These are phyloP conservation scores for Lasaia peninsularis DNA, from an alignment of 1,140 invertebrate genomes.

Conservation along the genomic window DNA sequence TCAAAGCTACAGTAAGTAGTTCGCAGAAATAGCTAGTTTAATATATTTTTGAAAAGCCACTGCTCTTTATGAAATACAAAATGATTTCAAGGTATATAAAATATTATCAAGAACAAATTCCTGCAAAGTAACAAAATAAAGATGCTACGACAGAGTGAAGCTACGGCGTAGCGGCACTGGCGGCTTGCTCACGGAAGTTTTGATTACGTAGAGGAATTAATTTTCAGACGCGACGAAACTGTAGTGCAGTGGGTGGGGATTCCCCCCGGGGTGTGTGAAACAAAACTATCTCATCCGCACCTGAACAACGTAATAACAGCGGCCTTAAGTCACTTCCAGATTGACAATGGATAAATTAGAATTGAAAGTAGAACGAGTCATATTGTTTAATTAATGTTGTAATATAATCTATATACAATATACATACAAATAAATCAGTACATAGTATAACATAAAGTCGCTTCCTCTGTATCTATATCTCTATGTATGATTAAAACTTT, in stretches of 20 bases:
- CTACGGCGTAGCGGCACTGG: constrained; percentile 36
- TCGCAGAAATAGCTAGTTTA: neutral
- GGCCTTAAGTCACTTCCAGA: constrained; percentile 47
- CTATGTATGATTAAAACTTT: too few species aligned
- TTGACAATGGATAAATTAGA: constrained; percentile 33
- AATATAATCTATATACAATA: too few species aligned
- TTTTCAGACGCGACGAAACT: constrained; percentile 73
- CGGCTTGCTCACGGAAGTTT: constrained; percentile 55
- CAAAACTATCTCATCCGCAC: constrained; percentile 61
- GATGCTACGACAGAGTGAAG: constrained; percentile 45
- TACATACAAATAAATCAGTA: too few species aligned
- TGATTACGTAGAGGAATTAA: constrained; percentile 76
- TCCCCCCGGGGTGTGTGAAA: constrained; percentile 32
- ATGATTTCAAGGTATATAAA: constrained; percentile 20
- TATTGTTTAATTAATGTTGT: too few species aligned
- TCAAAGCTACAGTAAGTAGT: too few species aligned
- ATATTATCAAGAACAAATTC: constrained; percentile 2
- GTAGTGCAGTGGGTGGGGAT: constrained; percentile 38
- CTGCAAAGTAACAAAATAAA: constrained; percentile 32
- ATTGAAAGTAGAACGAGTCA: neutral
- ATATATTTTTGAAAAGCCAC: too few species aligned
- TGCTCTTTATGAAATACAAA: constrained; percentile 13
- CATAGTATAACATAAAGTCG: too few species aligned
- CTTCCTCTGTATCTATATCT: too few species aligned
- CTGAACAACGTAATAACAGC: constrained; percentile 56